Evolutionary conservation across 2,797 vertebrate genomes (phyloP), one percentile per base, ranked within the genome.

Genomic region (Mormyrops boulengeri): DNA sequence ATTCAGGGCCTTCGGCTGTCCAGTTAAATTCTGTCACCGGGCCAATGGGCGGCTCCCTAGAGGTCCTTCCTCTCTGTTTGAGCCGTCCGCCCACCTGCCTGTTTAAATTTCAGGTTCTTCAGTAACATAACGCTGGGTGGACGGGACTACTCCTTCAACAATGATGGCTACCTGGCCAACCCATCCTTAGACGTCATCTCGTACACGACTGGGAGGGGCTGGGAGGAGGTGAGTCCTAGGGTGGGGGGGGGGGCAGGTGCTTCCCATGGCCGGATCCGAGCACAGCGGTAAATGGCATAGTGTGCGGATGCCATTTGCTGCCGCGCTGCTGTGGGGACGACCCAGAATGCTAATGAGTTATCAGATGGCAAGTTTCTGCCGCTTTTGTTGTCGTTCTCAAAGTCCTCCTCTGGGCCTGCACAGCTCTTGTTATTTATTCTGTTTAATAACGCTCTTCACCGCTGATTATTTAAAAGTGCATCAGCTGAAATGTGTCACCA

Each of bases 181-280:
- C 98, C 98, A 8, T 97, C 97, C 87, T 94, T 99, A 87, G 98
- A 98, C 6, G 97, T 99, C 85, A 98, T 99, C 94, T 98, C 98
- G 85, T 98, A 98, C 93, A 97, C 95, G 89, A 96, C 97, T 91
- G 97, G 98, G 91, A 96, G 96, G 82, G 97, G 94, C 89, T 99
- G 98, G 98, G 98, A 98, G 95, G 97, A 98, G 96, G 98, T 99
- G 96, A 98, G 97, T 30, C 26, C 60, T 30, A 91, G 92, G 89
- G 90, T 11, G 92, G 88, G 90, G 19, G 97, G 91, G 90, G 66
- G 19, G 41, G 8, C 4, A 9, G 69, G 69, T 14, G 30, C 12
- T 77, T 77, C 34, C 38, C 34, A 7, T 8, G 12, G 34, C 30
- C 69, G 14, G 69, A 38, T 77, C 69, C 38, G 2, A 77, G 38